phyloP scores from a whole-genome alignment of 2,113 vertebrate species.

The Willisornis vidua region DNA sequence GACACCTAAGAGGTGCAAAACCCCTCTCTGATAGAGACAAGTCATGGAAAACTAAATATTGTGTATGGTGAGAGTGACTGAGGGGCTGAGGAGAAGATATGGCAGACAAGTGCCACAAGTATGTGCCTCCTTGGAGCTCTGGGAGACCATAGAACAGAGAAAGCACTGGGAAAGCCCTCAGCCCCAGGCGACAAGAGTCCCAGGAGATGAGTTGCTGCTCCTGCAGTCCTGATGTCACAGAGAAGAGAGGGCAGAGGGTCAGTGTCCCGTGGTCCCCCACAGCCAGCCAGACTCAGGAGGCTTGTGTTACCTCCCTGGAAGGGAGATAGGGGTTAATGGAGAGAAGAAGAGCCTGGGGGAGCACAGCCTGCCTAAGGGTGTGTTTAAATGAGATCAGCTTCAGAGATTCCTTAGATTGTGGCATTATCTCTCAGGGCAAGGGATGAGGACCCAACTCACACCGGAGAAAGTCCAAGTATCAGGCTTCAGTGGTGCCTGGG shows the following conservation, averaged over 20 bases:
- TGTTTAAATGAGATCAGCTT: not conserved
- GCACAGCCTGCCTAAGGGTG: not conserved
- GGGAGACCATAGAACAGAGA: too few species aligned
- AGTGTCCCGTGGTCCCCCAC: not conserved
- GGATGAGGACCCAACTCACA: not conserved
- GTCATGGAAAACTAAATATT: not conserved
- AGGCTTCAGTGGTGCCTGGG: not conserved
- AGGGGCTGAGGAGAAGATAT: not conserved
- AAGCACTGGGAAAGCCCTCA: not conserved
- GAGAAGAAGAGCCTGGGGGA: not conserved
- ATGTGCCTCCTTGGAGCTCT: not conserved
- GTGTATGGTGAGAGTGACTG: not conserved
- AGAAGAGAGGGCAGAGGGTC: not conserved
- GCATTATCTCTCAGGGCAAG: not conserved
- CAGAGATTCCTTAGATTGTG: slow-evolving; percentile 3
- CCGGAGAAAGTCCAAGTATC: not conserved
- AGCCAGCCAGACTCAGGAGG: not conserved
- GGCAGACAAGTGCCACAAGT: not conserved
- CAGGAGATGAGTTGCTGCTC: not conserved
- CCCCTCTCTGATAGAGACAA: not conserved
- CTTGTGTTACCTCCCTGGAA: not conserved
- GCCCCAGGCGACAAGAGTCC: not conserved
- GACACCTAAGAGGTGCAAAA: not conserved
- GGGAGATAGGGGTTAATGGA: not conserved
- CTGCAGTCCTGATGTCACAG: not conserved